phyloP scores from a whole-genome alignment of 2,888 invertebrate genomes.

The Euphydryas editha region DNA sequence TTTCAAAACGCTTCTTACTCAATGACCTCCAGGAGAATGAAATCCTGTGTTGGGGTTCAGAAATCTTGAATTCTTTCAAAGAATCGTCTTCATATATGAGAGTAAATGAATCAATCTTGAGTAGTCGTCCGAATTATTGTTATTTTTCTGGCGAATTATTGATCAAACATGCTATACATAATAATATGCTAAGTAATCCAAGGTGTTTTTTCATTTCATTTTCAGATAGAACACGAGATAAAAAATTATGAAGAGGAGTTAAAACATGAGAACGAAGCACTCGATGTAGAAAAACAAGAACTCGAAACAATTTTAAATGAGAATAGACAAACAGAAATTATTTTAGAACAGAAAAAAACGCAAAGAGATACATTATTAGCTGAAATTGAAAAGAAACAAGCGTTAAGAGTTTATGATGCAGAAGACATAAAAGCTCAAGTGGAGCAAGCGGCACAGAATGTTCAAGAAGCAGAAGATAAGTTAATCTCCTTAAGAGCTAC shows the following conservation, averaged over 20 bases:
- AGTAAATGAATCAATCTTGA: too few species aligned
- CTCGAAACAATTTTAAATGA: constrained; percentile 60
- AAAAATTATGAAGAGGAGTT: constrained; percentile 66
- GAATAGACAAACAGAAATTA: constrained; percentile 55
- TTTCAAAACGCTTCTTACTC: too few species aligned
- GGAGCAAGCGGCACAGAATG: constrained; percentile 60
- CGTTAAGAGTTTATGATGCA: constrained; percentile 68
- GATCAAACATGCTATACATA: too few species aligned
- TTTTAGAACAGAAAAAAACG: constrained; percentile 64
- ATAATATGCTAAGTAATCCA: too few species aligned
- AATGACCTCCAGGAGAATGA: too few species aligned
- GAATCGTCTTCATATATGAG: too few species aligned
- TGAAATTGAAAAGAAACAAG: constrained; percentile 62
- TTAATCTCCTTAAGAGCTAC: constrained; percentile 54
- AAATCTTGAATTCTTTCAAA: too few species aligned
- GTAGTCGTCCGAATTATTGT: too few species aligned
- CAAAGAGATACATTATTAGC: constrained; percentile 60
- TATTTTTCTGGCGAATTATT: too few species aligned
- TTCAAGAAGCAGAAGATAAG: constrained; percentile 67
- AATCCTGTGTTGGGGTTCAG: too few species aligned
- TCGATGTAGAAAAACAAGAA: constrained; percentile 57
- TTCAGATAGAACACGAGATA: constrained; percentile 61
- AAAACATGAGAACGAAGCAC: constrained; percentile 60
- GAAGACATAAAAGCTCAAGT: constrained; percentile 67
- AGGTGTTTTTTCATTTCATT: constrained; percentile 13